These are phyloP conservation scores for Ethmia dodecea DNA, from an alignment of 2,888 invertebrate species.

Conservation along the genomic window DNA sequence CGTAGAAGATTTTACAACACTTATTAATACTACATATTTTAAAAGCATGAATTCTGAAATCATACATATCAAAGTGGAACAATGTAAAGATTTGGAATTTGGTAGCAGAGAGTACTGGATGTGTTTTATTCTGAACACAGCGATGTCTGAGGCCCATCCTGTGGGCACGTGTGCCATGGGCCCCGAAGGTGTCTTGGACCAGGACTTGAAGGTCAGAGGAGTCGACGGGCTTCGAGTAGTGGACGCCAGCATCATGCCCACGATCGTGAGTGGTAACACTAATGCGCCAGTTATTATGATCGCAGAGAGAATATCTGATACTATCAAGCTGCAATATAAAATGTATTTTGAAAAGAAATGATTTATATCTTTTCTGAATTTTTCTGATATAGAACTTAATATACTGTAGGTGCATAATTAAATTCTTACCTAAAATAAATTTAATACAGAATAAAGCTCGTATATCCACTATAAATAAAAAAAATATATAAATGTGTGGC, in stretches of 20 bases:
- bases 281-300: conserved; percentile 80
- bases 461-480: too few species aligned
- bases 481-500: too few species aligned
- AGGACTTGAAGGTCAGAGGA: conserved; percentile 1
- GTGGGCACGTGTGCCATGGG: conserved; percentile 51
- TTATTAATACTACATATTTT: conserved; percentile 34
- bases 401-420: too few species aligned
- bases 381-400: too few species aligned
- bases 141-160: conserved; percentile 77
- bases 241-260: conserved; percentile 81
- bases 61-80: conserved; percentile 18
- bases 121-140: conserved; percentile 47
- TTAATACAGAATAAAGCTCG: too few species aligned
- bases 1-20: conserved; percentile 29
- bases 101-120: conserved; percentile 38
- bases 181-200: conserved; percentile 18
- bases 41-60: conserved; percentile 25
- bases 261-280: conserved; percentile 76
- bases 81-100: conserved; percentile 28
- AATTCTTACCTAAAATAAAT: too few species aligned
- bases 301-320: conserved; percentile 78
- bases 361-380: too few species aligned
- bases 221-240: conserved; percentile 57
- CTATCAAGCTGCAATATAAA: too few species aligned
- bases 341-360: too few species aligned